Evolutionary conservation across 2,797 vertebrate species (phyloP).

Genomic region (Etheostoma nigrum): DNA sequence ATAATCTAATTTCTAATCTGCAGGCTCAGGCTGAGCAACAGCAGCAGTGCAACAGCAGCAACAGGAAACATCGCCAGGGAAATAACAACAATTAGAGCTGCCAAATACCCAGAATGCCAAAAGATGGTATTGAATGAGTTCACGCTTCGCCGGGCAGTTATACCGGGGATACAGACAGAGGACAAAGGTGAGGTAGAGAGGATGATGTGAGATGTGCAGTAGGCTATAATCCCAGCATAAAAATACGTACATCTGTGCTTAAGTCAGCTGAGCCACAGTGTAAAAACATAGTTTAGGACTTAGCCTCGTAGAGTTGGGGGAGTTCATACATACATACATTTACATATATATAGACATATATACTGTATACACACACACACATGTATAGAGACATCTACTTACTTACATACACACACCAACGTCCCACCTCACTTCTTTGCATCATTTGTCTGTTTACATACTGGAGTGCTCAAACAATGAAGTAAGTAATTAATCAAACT

Average conservation of each 20-base stretch:
- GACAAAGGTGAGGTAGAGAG: slow-evolving; percentile 22
- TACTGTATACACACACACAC: too few species aligned
- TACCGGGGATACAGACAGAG: slow-evolving; percentile 22
- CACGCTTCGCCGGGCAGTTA: slow-evolving; percentile 33
- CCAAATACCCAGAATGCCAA: slow-evolving; percentile 75
- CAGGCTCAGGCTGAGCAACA: slow-evolving; percentile 26
- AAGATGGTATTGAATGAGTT: slow-evolving; percentile 57
- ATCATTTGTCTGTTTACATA: background rate
- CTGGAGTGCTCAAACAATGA: background rate
- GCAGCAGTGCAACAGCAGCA: slow-evolving; percentile 33
- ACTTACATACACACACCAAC: background rate
- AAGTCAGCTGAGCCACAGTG: background rate
- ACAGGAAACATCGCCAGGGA: slow-evolving; percentile 60
- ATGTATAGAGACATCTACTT: background rate
- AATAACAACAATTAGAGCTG: slow-evolving; percentile 80
- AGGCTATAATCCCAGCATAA: slow-evolving; percentile 28
- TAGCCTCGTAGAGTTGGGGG: background rate
- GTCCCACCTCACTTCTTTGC: background rate
- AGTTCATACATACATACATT: too few species aligned
- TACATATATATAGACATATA: too few species aligned
- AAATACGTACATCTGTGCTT: slow-evolving; percentile 31
- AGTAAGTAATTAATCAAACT: background rate
- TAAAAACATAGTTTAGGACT: background rate
- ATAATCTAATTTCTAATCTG: slow-evolving; percentile 58
- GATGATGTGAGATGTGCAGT: slow-evolving; percentile 21